Evolutionary conservation across 2,888 invertebrate species (phyloP).

Genomic region (Tinea pellionella): DNA sequence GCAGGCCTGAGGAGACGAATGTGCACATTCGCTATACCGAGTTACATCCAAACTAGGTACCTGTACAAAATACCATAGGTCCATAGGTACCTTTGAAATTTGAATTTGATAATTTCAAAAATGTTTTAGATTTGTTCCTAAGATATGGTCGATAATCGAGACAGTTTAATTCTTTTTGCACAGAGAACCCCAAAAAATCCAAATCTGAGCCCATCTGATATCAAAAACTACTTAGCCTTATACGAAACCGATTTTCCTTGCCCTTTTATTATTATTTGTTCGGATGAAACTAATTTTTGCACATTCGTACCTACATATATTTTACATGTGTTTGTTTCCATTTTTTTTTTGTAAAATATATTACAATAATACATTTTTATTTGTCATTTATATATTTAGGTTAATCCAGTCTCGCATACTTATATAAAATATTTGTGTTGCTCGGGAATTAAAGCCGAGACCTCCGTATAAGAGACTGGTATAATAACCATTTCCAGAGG

Average conservation of each 20-base stretch:
- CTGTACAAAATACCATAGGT: no score
- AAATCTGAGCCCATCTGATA: conserved; percentile 23
- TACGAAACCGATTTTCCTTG: conserved; percentile 24
- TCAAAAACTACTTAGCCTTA: conserved; percentile 30
- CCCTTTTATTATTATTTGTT: conserved; percentile 20
- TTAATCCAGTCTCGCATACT: no score
- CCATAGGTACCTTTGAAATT: no score
- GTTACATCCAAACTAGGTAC: no score
- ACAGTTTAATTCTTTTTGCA: conserved; percentile 16
- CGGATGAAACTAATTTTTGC: conserved; percentile 9
- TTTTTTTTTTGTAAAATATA: no score
- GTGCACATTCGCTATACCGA: no score
- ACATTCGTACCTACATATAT: conserved; percentile 14
- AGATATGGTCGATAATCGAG: conserved; percentile 10
- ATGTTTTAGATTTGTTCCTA: neutral
- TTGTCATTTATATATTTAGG: neutral
- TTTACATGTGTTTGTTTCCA: neutral
- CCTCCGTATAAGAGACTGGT: no score
- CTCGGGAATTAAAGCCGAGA: no score
- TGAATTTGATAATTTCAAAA: neutral
- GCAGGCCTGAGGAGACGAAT: no score
- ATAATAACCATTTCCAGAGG: no score
- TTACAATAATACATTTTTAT: neutral
- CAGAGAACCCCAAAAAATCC: conserved; percentile 12
- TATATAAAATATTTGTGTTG: no score